These are phyloP conservation scores for Cyanistes caeruleus DNA, from an alignment of 2,113 vertebrate species.

Conservation along the genomic window DNA sequence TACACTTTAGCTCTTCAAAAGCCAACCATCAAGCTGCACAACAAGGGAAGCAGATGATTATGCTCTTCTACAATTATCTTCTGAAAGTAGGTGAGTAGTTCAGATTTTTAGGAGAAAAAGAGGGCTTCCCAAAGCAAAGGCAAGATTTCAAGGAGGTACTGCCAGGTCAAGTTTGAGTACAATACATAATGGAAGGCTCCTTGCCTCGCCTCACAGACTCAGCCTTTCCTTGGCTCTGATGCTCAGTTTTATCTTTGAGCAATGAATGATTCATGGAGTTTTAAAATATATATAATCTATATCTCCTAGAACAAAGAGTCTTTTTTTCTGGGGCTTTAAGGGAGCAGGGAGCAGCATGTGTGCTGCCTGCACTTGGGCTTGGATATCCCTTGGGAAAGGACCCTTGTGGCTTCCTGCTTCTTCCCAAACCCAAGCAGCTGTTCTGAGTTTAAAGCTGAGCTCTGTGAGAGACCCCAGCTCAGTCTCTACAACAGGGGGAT, in stretches of 20 bases:
- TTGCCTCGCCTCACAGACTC: background rate
- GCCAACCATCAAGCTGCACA: background rate
- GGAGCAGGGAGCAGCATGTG: background rate
- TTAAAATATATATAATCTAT: conserved; percentile 71
- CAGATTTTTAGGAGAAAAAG: background rate
- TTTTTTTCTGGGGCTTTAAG: conserved; percentile 50
- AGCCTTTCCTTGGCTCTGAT: conserved; percentile 27
- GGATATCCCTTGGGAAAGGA: conserved; percentile 32
- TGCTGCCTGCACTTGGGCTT: background rate
- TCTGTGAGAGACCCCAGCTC: background rate
- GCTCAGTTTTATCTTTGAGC: conserved; percentile 53
- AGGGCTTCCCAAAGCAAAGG: background rate
- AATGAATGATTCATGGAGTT: conserved; percentile 76
- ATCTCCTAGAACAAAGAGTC: conserved; percentile 66
- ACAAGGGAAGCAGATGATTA: background rate
- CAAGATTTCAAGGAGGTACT: background rate
- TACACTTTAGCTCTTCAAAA: background rate
- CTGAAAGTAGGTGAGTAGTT: background rate
- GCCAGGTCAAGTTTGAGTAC: conserved; percentile 23
- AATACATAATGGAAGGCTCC: conserved; percentile 43
- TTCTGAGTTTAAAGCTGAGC: conserved; percentile 51
- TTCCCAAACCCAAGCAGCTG: conserved; percentile 61
- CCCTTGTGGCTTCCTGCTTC: conserved; percentile 9
- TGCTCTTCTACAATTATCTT: background rate
- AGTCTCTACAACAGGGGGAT: background rate